phyloP scores from a whole-genome alignment of 2,888 invertebrate genomes.

The Amiota mariae region DNA sequence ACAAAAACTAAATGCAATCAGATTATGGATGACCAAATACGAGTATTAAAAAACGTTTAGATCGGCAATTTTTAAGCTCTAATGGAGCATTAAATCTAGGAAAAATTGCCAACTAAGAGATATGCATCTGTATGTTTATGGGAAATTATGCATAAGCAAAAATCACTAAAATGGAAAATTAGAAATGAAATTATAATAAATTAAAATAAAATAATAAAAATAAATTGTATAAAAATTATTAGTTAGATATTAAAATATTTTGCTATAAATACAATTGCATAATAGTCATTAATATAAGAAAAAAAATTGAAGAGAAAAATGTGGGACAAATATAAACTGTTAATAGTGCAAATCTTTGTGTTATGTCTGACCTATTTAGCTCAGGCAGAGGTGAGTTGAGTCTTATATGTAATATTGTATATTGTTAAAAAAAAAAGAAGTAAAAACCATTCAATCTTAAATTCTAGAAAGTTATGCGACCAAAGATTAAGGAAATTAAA shows the following conservation, averaged over 20 bases:
- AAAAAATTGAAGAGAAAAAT: conserved; percentile 35
- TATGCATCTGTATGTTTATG: conserved; percentile 9
- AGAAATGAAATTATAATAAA: background rate
- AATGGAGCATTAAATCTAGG: conserved; percentile 52
- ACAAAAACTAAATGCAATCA: background rate
- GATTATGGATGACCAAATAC: conserved; percentile 10
- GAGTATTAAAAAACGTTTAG: conserved; percentile 39
- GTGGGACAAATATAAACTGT: conserved; percentile 40
- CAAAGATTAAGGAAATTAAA: conserved; percentile 64
- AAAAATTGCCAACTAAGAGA: conserved; percentile 37
- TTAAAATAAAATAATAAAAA: background rate
- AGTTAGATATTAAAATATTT: background rate
- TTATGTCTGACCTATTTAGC: conserved; percentile 30
- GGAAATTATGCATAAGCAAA: background rate
- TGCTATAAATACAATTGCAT: too few relatives aligned
- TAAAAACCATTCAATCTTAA: background rate
- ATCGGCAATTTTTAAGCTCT: conserved; percentile 44
- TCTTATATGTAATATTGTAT: background rate
- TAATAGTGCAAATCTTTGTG: conserved; percentile 49
- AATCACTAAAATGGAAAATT: conserved; percentile 24
- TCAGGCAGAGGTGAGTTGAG: conserved; percentile 56
- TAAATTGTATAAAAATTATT: conserved; percentile 9
- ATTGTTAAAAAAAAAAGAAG: background rate
- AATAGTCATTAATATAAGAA: too few relatives aligned
- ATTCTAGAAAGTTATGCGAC: conserved; percentile 68